Base-by-base conservation (phyloP, 2,888 invertebrate species). In the Halictus quadricinctus region DNA sequence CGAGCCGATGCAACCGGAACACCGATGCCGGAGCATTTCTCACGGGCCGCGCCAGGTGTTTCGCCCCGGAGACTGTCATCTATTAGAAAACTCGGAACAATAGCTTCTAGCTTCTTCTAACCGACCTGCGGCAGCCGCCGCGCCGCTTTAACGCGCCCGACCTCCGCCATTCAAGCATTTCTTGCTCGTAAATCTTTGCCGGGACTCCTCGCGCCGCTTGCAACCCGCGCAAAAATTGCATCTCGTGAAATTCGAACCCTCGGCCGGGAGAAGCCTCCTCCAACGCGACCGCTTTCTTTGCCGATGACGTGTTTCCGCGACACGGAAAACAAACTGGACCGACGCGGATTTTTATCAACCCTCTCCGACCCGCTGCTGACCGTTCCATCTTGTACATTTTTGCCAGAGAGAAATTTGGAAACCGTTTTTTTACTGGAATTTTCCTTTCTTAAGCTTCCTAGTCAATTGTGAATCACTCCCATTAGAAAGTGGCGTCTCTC, bases 161-260 rank as follows among this genome's bases (percentile, higher is more conserved):
- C 54, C 54, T 10, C 18, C 66, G 29, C 66, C 29, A 66, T 66
- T 36, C 69, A 41, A 69, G 21, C 69, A 36, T 69, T 69, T 69
- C 69, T 69, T 69, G 69, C 69, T 69, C 69, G 69, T 69, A 69
- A 69, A 69, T 69, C 69, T 69, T 43, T 5, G 69, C 41, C 41
- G 18, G 21, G 15, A 41, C 36, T 66, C 15, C 66, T 36, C 36
- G 69, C 41, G 41, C 21, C 69, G 66, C 41, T 21, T 41, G 69
- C 69, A 41, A 41, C 36, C 36, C 36, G 36, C 66, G 36, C 41
- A 69, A 69, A 69, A 69, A 69, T 69, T 69, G 69, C 69, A 41
- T 69, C 69, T 69, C 41, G 21, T 21, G 69, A 41, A 69, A 69
- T 69, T 41, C 41, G 69, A 69, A 41, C 41, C 21, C 41, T 41